These are phyloP conservation scores for Ovis aries DNA, from an alignment of 2,113 vertebrate species.

Conservation along the genomic window ARS-UI_Ramb_v3.0 NC_056075.1:17182001-17182500, in stretches of 20 bases:
- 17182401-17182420: background rate
- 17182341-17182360: background rate
- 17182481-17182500: background rate
- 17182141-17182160: background rate
- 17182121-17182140: background rate
- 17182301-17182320: background rate
- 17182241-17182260: background rate
- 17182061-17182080: background rate
- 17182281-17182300: background rate
- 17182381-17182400: background rate
- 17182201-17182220: background rate
- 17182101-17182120: background rate
- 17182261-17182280: background rate
- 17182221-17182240: background rate
- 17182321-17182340: background rate
- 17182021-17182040: background rate
- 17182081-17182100: background rate
- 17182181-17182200: background rate
- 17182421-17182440: background rate
- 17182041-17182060: background rate
- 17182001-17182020: background rate
- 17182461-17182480: background rate
- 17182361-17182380: background rate
- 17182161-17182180: background rate
- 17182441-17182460: background rate